Conservation (phyloP, 2,113 vertebrate genomes). For the Platanista minor region DNA sequence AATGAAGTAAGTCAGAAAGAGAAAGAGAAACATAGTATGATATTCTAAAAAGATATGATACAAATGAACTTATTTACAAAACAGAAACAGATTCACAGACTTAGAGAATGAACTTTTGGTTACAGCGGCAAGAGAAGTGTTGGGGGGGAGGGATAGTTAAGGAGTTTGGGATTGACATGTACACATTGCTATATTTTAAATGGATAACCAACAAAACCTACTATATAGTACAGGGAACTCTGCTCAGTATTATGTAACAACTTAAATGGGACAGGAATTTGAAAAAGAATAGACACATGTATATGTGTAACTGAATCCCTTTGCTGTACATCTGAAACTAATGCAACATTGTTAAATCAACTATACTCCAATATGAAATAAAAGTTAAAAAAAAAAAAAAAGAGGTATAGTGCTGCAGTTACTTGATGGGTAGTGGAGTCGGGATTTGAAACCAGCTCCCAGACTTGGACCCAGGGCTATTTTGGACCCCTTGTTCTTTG, state of each 20-base stretch:
- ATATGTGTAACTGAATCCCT: background rate
- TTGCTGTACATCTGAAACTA: background rate
- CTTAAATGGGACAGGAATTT: background rate
- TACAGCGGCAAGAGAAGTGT: background rate
- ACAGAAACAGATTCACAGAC: background rate
- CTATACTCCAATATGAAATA: background rate
- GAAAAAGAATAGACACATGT: background rate
- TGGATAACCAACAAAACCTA: background rate
- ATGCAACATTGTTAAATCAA: background rate
- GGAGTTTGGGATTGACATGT: background rate
- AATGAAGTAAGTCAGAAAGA: background rate
- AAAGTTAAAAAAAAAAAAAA: background rate
- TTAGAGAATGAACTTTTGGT: background rate
- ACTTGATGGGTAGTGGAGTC: background rate
- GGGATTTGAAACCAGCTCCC: background rate
- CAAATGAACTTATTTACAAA: background rate
- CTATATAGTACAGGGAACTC: background rate
- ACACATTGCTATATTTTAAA: background rate
- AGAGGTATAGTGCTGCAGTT: background rate
- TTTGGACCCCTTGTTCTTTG: background rate
- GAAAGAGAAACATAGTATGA: background rate
- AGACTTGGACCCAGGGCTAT: background rate
- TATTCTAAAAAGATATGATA: background rate
- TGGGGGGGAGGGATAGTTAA: background rate
- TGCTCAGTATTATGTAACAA: background rate